A percentile compares a stretch with the other conserved stretches of the same genome.
These are phyloP conservation scores for Phylloscopus trochiloides DNA, from an alignment of 2,113 vertebrate genomes.

Conservation along the genomic window DNA sequence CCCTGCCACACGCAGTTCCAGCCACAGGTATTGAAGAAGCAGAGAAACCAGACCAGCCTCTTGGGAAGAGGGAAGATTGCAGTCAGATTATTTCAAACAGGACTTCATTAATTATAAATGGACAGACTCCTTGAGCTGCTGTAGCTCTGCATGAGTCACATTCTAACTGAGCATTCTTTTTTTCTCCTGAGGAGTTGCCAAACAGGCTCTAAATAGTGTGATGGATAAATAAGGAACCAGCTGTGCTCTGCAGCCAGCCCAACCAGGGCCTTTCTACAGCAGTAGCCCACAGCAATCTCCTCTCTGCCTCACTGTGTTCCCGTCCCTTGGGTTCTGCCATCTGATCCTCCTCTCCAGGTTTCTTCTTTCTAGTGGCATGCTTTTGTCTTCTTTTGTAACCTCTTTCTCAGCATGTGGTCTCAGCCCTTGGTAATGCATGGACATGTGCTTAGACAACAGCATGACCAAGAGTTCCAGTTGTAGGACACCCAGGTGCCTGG, in stretches of 20 bases:
- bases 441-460: not conserved
- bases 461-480: not conserved
- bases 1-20: rapidly evolving
- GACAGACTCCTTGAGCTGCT: not conserved
- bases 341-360: not conserved
- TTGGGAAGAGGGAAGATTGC: not conserved
- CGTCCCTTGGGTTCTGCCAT: not conserved
- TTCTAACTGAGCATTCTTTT: not conserved
- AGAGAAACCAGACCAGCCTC: not conserved
- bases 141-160: not conserved
- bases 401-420: not conserved
- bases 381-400: not conserved
- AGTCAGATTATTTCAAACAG: not conserved
- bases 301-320: not conserved
- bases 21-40: not conserved
- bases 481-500: not conserved
- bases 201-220: not conserved
- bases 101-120: constrained; percentile 26
- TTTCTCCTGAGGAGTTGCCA: not conserved
- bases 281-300: not conserved
- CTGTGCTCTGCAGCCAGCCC: not conserved
- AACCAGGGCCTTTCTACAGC: not conserved
- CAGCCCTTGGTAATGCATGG: not conserved
- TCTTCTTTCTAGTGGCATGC: not conserved
- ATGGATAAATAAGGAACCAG: constrained; percentile 19